These are phyloP conservation scores for Petrolisthes cinctipes DNA, from an alignment of 2,888 invertebrate species.

Conservation along the genomic window DNA sequence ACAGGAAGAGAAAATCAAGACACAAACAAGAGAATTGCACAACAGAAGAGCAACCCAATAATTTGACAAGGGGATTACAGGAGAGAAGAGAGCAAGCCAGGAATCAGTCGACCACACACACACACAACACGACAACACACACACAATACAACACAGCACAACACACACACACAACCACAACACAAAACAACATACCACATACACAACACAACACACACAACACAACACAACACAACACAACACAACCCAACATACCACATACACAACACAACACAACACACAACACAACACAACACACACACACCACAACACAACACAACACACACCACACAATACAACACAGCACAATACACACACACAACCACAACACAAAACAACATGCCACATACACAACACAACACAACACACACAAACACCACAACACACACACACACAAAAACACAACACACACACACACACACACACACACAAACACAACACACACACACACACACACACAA, in stretches of 20 bases:
- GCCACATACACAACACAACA: too few relatives aligned
- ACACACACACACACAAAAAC: conserved; percentile 8
- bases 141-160: neutral
- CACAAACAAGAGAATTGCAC: too few relatives aligned
- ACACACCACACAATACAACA: neutral
- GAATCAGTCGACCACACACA: neutral
- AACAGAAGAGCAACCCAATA: too few relatives aligned
- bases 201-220: neutral
- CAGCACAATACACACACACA: neutral
- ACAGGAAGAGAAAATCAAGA: too few relatives aligned
- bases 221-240: neutral
- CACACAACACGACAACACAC: neutral
- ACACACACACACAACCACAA: neutral
- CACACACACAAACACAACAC: too few relatives aligned
- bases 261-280: neutral
- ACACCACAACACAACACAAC: neutral
- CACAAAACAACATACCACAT: neutral
- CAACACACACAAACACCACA: neutral
- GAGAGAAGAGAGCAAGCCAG: neutral
- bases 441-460: too few relatives aligned
- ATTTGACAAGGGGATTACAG: neutral
- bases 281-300: neutral
- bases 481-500: too few relatives aligned
- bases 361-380: neutral
- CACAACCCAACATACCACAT: neutral